Evolutionary conservation across 2,888 invertebrate species (phyloP).

Genomic region (Melieria omissa): DNA sequence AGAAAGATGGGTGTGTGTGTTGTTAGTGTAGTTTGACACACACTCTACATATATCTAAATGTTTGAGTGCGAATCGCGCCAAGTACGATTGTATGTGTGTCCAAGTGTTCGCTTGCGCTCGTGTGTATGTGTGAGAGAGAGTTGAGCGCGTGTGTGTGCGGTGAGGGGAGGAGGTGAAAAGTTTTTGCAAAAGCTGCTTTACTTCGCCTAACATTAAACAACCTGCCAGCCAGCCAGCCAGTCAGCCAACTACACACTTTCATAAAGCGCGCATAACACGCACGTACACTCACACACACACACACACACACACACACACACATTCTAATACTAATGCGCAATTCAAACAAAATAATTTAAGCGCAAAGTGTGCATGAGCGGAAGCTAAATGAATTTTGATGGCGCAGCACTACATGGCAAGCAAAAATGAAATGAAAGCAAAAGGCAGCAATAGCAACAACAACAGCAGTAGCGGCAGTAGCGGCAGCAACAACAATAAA

Average conservation of each 20-base stretch:
- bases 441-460: too few species aligned
- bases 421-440: too few species aligned
- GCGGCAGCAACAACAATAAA: neutral
- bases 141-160: neutral
- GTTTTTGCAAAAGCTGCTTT: conserved; percentile 15
- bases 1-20: neutral
- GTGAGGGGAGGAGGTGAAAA: neutral
- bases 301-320: conserved; percentile 11
- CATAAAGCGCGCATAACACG: neutral
- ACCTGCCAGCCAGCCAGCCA: neutral
- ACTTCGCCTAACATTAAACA: neutral
- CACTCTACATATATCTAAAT: too few species aligned
- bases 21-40: too few species aligned
- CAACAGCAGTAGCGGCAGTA: neutral
- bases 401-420: conserved; percentile 19
- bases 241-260: neutral
- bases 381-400: conserved; percentile 47
- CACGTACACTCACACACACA: neutral
- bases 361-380: conserved; percentile 43
- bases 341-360: conserved; percentile 46
- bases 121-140: neutral
- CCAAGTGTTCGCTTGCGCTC: neutral
- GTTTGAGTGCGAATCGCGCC: too few species aligned
- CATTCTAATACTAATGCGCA: conserved; percentile 2
- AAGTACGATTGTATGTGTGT: neutral